A percentile compares a stretch with the other conserved stretches of the same genome.
Conservation (phyloP, 1,140 invertebrate genomes). For the Leptinotarsa texana region DNA sequence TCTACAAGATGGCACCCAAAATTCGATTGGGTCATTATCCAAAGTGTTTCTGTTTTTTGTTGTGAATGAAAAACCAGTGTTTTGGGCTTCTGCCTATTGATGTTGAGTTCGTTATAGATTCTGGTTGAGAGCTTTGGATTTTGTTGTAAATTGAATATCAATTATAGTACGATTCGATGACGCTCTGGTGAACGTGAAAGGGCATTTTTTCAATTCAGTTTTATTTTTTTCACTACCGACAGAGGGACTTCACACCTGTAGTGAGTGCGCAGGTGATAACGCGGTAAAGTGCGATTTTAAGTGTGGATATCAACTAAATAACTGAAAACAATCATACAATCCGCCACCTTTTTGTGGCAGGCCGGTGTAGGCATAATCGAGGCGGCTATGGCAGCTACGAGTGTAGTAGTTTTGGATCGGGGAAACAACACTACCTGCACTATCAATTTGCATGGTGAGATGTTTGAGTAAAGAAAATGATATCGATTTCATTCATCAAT, state of each 20-base stretch:
- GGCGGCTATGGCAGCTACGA: constrained; percentile 73
- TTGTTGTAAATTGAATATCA: background rate
- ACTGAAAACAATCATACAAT: constrained; percentile 42
- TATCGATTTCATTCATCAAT: background rate
- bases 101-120: constrained; percentile 11
- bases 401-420: constrained; percentile 89
- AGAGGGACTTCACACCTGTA: constrained; percentile 53
- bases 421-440: constrained; percentile 95
- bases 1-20: constrained; percentile 16
- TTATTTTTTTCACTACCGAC: constrained; percentile 51
- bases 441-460: constrained; percentile 90
- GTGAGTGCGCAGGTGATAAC: constrained; percentile 51
- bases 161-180: background rate
- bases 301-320: constrained; percentile 36
- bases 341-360: constrained; percentile 40
- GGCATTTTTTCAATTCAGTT: constrained; percentile 17
- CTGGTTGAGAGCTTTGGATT: constrained; percentile 10
- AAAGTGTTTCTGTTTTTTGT: constrained; percentile 45
- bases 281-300: constrained; percentile 47
- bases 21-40: constrained; percentile 30
- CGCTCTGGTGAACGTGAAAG: constrained; percentile 26
- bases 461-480: constrained; percentile 19
- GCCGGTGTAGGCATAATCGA: constrained; percentile 32
- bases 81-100: constrained; percentile 44
- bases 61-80: constrained; percentile 48